phyloP scores from a whole-genome alignment of 2,888 invertebrate species.

The Drosophila lacicola region DNA sequence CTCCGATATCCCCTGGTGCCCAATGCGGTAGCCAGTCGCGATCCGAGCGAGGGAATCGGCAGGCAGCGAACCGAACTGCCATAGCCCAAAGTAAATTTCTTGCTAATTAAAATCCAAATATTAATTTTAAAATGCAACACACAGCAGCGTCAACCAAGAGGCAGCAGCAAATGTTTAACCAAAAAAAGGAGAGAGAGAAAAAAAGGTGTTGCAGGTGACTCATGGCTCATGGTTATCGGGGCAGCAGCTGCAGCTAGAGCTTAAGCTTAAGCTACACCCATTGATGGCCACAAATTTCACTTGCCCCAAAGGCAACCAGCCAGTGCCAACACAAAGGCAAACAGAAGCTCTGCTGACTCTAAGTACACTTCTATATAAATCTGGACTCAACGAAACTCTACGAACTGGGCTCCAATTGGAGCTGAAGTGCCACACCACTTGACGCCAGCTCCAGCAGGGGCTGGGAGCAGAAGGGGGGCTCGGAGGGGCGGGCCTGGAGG shows the following conservation, averaged over 20 bases:
- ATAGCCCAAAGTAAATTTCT: conserved; percentile 75
- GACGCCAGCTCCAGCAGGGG: neutral
- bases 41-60: conserved; percentile 12
- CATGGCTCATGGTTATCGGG: conserved; percentile 12
- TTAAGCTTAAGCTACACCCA: conserved; percentile 14
- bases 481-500: conserved; percentile 8
- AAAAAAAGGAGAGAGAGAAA: neutral
- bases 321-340: conserved; percentile 31
- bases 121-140: conserved; percentile 76
- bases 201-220: conserved; percentile 29
- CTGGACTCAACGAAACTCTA: conserved; percentile 8
- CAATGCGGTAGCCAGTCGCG: neutral
- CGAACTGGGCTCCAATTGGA: neutral
- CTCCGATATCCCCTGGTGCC: neutral
- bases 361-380: conserved; percentile 41
- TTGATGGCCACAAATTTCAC: conserved; percentile 51
- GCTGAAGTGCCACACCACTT: conserved; percentile 21
- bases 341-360: conserved; percentile 42
- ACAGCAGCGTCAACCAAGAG: neutral
- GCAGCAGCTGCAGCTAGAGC: neutral
- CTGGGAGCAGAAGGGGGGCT: neutral
- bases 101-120: conserved; percentile 79
- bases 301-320: conserved; percentile 30
- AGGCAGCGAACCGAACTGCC: conserved; percentile 50
- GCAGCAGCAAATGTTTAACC: conserved; percentile 25